phyloP scores from a whole-genome alignment of 2,888 invertebrate species.

The Barypeithes pellucidus region DNA sequence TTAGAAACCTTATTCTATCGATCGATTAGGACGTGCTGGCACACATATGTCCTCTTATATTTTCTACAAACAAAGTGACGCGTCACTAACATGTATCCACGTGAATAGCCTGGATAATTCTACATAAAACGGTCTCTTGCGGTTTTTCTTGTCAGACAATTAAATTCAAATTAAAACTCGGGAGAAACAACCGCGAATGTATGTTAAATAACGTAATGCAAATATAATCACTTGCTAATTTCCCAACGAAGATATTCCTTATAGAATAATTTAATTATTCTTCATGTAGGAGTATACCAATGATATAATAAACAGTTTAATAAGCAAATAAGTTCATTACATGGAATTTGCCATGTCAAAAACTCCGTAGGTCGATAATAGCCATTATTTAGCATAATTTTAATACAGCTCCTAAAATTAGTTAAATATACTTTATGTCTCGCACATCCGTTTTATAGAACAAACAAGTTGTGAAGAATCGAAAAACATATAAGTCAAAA shows the following conservation, averaged over 20 bases:
- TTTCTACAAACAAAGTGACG: too few relatives aligned
- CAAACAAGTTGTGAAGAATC: too few relatives aligned
- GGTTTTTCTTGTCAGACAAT: too few relatives aligned
- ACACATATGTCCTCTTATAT: too few relatives aligned
- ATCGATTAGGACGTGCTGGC: too few relatives aligned
- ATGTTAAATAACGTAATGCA: conserved; percentile 15
- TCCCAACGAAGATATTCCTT: background rate
- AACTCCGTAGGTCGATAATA: conserved; percentile 17
- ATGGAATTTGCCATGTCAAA: conserved; percentile 7
- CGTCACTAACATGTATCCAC: too few relatives aligned
- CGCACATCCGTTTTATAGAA: background rate
- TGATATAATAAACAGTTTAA: conserved; percentile 24
- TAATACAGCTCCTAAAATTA: background rate
- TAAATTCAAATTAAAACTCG: too few relatives aligned
- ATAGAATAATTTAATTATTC: background rate
- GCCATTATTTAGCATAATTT: conserved; percentile 21
- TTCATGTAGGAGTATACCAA: conserved; percentile 28
- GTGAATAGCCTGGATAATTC: too few relatives aligned
- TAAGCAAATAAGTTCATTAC: conserved; percentile 25
- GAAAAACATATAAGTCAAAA: too few relatives aligned
- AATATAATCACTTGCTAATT: conserved; percentile 28
- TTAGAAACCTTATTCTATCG: too few relatives aligned
- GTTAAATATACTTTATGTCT: background rate
- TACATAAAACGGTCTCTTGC: too few relatives aligned
- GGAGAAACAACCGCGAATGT: background rate